Percentiles rank a stretch among this genome's conserved stretches.
These are phyloP conservation scores for Drosophila parvula DNA, from an alignment of 1,140 invertebrate genomes.

Conservation along the genomic window DNA sequence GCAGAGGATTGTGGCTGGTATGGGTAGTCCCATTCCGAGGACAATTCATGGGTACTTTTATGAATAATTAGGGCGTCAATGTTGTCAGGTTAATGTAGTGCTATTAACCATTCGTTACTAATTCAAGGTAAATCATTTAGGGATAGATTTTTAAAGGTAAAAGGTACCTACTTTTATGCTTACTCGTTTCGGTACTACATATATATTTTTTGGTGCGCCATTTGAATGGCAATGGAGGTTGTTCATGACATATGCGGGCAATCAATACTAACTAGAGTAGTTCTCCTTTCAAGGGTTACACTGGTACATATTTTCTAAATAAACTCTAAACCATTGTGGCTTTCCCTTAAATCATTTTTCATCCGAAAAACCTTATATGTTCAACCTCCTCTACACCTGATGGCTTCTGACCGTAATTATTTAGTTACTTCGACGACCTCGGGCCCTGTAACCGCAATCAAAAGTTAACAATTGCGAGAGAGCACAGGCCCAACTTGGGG, in stretches of 20 bases:
- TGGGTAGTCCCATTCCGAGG: not conserved
- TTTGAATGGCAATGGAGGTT: slow-evolving; percentile 1
- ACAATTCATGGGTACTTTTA: not conserved
- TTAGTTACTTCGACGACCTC: not conserved
- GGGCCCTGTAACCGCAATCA: slow-evolving; percentile 9
- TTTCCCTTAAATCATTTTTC: not conserved
- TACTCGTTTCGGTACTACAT: not conserved
- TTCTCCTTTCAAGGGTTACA: not conserved
- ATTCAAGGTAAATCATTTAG: not conserved
- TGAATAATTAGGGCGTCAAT: not conserved
- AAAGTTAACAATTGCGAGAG: slow-evolving; percentile 7
- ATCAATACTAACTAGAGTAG: not conserved
- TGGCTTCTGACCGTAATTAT: not conserved
- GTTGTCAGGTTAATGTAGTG: not conserved
- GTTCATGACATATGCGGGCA: slow-evolving; percentile 7
- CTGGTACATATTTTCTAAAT: not conserved
- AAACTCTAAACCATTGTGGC: not conserved
- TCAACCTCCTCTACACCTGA: not conserved
- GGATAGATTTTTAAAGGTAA: not conserved
- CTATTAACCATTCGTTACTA: not conserved
- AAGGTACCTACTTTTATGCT: no score
- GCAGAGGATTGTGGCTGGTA: not conserved
- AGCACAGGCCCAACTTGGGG: not conserved
- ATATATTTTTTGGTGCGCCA: not conserved
- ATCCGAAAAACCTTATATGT: not conserved